phyloP scores from a whole-genome alignment of 92 coral and sea anemone genomes.

The Desmophyllum pertusum region DNA sequence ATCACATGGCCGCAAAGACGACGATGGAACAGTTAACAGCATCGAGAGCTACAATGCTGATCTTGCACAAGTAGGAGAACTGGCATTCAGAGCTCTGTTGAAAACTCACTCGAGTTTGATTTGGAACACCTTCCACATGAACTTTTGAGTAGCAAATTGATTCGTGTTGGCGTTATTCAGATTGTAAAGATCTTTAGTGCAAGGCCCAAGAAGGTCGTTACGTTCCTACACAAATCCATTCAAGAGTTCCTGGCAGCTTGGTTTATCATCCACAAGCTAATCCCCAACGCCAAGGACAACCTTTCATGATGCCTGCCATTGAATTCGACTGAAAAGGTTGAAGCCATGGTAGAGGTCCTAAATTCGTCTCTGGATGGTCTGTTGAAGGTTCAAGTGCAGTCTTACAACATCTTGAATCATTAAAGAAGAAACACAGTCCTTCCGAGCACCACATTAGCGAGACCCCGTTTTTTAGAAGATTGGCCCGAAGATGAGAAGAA shows the following conservation, averaged over 20 bases:
- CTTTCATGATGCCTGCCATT: neutral
- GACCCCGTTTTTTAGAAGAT: neutral
- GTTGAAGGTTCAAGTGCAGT: neutral
- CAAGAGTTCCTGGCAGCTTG: conserved; percentile 31
- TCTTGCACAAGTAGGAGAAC: conserved; percentile 8
- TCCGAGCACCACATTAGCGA: neutral
- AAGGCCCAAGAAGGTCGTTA: neutral
- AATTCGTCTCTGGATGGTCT: neutral
- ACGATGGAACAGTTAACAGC: neutral
- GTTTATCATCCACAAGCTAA: conserved; percentile 3
- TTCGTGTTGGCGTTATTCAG: conserved; percentile 9
- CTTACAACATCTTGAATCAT: neutral
- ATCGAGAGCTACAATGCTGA: neutral
- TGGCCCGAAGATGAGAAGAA: neutral
- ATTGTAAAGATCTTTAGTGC: conserved; percentile 10
- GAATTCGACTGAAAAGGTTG: neutral
- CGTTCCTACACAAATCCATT: conserved; percentile 19
- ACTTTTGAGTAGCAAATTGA: neutral
- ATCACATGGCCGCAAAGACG: conserved; percentile 14
- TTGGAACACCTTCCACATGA: neutral
- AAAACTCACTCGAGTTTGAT: conserved; percentile 14
- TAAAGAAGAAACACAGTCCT: neutral
- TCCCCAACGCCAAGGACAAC: neutral
- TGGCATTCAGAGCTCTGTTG: conserved; percentile 25
- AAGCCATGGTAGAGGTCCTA: neutral